phyloP scores from a whole-genome alignment of 2,797 vertebrate genomes.

The Trichosurus vulpecula region DNA sequence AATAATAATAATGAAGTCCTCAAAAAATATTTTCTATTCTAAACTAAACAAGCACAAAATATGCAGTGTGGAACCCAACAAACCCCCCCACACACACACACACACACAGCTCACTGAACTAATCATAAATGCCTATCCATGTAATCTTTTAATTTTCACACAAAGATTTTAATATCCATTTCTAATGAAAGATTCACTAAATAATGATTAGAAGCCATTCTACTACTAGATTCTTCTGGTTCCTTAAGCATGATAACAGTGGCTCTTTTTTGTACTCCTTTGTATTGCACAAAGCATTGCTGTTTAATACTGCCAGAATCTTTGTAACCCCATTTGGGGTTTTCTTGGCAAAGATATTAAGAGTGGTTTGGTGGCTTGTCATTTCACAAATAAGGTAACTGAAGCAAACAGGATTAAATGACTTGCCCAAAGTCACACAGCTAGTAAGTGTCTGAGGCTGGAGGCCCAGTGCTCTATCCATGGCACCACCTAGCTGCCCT shows the following conservation, averaged over 20 bases:
- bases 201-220: neutral
- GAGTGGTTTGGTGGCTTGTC: neutral
- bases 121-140: conserved; percentile 5
- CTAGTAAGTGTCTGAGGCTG: neutral
- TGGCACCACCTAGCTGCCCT: neutral
- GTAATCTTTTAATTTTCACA: conserved; percentile 50
- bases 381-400: neutral
- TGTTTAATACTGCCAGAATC: neutral
- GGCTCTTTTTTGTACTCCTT: neutral
- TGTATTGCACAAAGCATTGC: neutral
- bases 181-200: neutral
- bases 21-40: neutral
- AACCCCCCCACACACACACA: neutral
- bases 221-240: neutral
- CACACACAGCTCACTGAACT: conserved; percentile 20
- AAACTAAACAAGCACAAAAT: conserved; percentile 45
- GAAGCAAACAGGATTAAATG: neutral
- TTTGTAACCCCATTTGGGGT: neutral
- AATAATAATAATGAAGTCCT: neutral
- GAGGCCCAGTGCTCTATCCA: neutral
- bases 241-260: neutral
- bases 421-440: neutral
- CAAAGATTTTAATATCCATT: neutral
- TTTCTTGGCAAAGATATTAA: neutral
- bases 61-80: neutral